phyloP scores from a whole-genome alignment of 2,888 invertebrate genomes.

The Timema cristinae region DNA sequence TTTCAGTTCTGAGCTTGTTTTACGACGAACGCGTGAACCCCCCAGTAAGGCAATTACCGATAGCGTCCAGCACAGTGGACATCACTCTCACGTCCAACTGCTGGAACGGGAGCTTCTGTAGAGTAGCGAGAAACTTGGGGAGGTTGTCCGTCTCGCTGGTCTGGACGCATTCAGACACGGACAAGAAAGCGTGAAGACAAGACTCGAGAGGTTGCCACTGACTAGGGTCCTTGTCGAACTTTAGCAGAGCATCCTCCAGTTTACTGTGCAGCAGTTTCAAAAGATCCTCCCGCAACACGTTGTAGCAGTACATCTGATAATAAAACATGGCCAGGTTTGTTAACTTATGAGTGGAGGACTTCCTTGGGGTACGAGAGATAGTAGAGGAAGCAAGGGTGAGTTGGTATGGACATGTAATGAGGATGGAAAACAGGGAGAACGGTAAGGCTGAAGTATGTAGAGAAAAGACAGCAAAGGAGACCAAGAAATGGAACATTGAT shows the following conservation, averaged over 20 bases:
- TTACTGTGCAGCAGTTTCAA: conserved; percentile 65
- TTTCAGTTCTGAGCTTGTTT: too few species aligned
- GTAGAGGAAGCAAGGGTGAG: too few species aligned
- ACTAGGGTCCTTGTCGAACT: conserved; percentile 43
- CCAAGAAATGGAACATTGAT: too few species aligned
- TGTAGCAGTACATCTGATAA: conserved; percentile 76
- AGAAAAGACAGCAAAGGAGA: too few species aligned
- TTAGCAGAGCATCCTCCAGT: conserved; percentile 53
- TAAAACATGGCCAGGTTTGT: background rate
- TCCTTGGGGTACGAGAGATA: too few species aligned
- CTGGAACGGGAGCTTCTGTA: conserved; percentile 60
- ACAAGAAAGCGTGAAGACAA: conserved; percentile 61
- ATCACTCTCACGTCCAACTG: conserved; percentile 59
- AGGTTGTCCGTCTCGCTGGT: conserved; percentile 54
- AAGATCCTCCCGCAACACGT: conserved; percentile 70
- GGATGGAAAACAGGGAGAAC: too few species aligned
- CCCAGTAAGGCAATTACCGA: conserved; percentile 50
- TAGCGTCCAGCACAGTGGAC: conserved; percentile 69
- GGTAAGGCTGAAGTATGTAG: too few species aligned
- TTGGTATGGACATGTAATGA: too few species aligned
- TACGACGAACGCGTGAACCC: too few species aligned
- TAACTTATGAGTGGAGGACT: too few species aligned
- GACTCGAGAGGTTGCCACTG: conserved; percentile 55
- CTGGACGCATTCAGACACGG: conserved; percentile 60
- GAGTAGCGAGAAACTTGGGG: conserved; percentile 56